Evolutionary conservation across 2,888 invertebrate genomes (phyloP), one percentile per base, ranked within the genome.

Genomic region (Heliconius cydno): DNA sequence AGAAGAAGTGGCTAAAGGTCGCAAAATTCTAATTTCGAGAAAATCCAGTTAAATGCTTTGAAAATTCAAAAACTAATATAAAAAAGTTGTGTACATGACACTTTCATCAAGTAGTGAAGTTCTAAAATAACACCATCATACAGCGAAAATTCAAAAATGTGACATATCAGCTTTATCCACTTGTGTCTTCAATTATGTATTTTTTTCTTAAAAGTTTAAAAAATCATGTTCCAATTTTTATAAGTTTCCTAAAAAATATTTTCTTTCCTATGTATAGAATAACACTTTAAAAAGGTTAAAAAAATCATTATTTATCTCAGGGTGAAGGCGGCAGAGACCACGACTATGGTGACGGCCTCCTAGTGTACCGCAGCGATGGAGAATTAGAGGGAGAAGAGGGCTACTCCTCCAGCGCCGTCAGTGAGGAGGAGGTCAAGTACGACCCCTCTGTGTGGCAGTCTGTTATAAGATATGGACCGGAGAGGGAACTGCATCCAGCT

Each of bases 371-470:
- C 79, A 94, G 94, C 85, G 94, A 94, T 83, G 95, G 93, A 1
- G 94, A 91, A 63, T 84, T 88, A 22, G 92, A 92, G 81, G 92
- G 88, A 22, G 93, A 93, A 85, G 97, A 97, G 86, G 97, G 97
- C 79, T 97, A 97, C 90, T 97, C 97, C 84, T 97, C 97, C 83
- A 96, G 96, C 86, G 97, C 96, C 79, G 96, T 96, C 83, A 96
- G 96, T 86, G 97, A 97, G 90, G 97, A 97, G 90, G 97, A 97
- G 86, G 92, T 94, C 86, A 97, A 97, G 87, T 97, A 96, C 88
- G 96, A 96, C 87, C 96, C 96, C 77, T 93, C 95, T 79, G 96
- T 96, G 84, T 97, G 97, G 97, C 96, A 96, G 89, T 96, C 96
- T 81, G 96, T 97, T 83, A 96, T 97, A 87, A 93, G 95, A 81